These are phyloP conservation scores for Pachycephus smyrnensis DNA, from an alignment of 2,888 invertebrate genomes.

Conservation along the genomic window DNA sequence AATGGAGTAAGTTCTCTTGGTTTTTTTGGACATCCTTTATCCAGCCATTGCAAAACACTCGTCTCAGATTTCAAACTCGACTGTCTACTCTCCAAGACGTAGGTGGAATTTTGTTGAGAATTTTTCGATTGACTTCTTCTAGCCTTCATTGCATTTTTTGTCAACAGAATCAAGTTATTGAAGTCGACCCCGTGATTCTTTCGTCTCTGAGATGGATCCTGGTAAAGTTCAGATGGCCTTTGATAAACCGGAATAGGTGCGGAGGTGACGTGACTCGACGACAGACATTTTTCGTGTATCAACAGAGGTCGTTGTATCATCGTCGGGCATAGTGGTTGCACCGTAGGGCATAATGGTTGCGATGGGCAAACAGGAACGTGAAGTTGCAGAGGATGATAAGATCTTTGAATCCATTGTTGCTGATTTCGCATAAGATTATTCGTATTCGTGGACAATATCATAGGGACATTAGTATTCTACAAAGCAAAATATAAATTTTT, in stretches of 20 bases:
- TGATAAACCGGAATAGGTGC: slow-evolving; percentile 59
- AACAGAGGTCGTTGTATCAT: slow-evolving; percentile 47
- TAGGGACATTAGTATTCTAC: slow-evolving; percentile 50
- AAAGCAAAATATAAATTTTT: slow-evolving; percentile 15
- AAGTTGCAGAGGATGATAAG: slow-evolving; percentile 44
- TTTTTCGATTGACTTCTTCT: slow-evolving; percentile 49
- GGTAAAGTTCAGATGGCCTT: slow-evolving; percentile 51
- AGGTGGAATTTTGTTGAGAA: slow-evolving; percentile 35
- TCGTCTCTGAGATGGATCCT: slow-evolving; percentile 46
- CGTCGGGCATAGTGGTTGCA: slow-evolving; percentile 49
- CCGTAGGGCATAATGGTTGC: slow-evolving; percentile 43
- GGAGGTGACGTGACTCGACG: slow-evolving; percentile 27
- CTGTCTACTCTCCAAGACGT: slow-evolving; percentile 44
- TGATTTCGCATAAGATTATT: slow-evolving; percentile 46
- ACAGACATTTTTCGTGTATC: slow-evolving; percentile 36
- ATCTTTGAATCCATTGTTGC: slow-evolving; percentile 56
- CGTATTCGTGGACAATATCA: slow-evolving; percentile 43
- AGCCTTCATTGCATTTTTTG: slow-evolving; percentile 57
- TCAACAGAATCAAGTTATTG: slow-evolving; percentile 59
- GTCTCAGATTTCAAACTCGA: slow-evolving; percentile 40
- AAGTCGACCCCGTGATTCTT: slow-evolving; percentile 59
- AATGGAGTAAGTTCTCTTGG: slow-evolving; percentile 40
- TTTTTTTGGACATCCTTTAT: slow-evolving; percentile 43
- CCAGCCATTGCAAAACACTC: slow-evolving; percentile 44
- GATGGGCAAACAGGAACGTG: slow-evolving; percentile 34